Base-by-base conservation (phyloP, 2,113 vertebrate species). In the Brienomyrus longianalis region DNA sequence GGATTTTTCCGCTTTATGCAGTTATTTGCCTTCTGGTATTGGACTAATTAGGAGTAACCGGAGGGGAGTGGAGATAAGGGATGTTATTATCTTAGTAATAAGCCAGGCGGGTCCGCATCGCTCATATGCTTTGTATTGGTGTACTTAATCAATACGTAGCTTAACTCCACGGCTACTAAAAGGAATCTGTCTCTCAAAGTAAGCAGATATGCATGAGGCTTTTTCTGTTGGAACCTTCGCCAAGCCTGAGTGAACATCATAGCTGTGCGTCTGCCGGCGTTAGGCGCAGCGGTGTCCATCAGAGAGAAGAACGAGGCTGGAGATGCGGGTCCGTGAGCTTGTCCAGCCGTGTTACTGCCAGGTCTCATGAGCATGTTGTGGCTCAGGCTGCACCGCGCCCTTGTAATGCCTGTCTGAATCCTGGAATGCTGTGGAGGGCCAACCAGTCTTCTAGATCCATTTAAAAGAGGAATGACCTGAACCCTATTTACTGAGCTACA, bases 31-130 rank as follows among this genome's bases (percentile, higher is more conserved):
- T 90, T 11, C 13, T 51, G 48, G 89, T 59, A 51, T 59, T 54
- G 23, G 51, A 51, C 89, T 90, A 80, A 90, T 90, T 88, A 84
- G 35, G 87, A 84, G 47, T 27, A 77, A n/a, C 70, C 52, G 66
- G 74, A 31, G 21, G 50, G 70, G 23, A 43, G 31, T 13, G 47
- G 74, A 50, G 31, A 31, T 89, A 43, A 43, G 31, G 35, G 43
- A 31, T 43, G 7, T 83, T 50, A 45, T 89, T 83, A 89, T n/a
- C 19, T 21, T 19, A n/a, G 8, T 52, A 54, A 80, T 56, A 87
- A 87, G 23, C 48, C 13, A 87, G 13, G 35, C 19, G 5, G 31
- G 19, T 80, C 88, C 50, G 3, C 39, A 27, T 56, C 43, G 62
- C 27, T 51, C 45, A 48, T 80, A 50, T 80, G 6, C 6, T 52